phyloP scores from a whole-genome alignment of 2,113 vertebrate genomes.

The Gymnocephalus cernua region DNA sequence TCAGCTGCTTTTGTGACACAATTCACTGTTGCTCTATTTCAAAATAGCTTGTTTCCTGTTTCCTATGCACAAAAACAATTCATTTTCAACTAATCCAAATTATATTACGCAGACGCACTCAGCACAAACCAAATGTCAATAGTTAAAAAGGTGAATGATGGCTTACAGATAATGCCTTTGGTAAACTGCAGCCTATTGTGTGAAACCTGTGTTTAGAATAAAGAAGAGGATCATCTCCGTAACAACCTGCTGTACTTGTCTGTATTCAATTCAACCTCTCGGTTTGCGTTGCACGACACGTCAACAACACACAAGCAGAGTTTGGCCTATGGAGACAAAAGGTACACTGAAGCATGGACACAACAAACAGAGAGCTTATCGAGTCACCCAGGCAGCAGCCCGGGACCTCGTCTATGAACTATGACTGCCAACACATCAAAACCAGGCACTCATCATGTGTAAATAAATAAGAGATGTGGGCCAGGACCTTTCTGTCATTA shows the following conservation, averaged over 20 bases:
- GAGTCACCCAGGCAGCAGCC: constrained; percentile 37
- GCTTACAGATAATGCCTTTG: constrained; percentile 36
- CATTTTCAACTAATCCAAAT: constrained; percentile 38
- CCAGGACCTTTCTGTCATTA: constrained; percentile 38
- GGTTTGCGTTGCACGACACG: constrained; percentile 7
- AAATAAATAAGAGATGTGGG: constrained; percentile 51
- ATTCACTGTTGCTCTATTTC: constrained; percentile 5
- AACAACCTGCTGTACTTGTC: constrained; percentile 27
- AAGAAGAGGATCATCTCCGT: constrained; percentile 22
- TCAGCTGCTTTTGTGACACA: constrained; percentile 5
- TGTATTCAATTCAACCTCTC: constrained; percentile 36
- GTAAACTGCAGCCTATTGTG: constrained; percentile 35
- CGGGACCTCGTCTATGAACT: constrained; percentile 34
- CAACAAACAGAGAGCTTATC: constrained; percentile 48
- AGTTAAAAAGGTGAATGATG: constrained; percentile 26
- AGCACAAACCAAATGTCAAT: constrained; percentile 14
- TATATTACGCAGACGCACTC: not conserved
- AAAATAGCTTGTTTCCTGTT: constrained; percentile 29
- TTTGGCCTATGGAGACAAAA: constrained; percentile 28
- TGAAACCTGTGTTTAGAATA: constrained; percentile 45
- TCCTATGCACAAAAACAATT: constrained; percentile 13
- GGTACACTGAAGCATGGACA: constrained; percentile 35
- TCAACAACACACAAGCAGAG: constrained; percentile 14
- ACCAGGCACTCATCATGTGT: constrained; percentile 38
- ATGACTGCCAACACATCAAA: constrained; percentile 51